These are phyloP conservation scores for Hydrotaea cyrtoneurina DNA, from an alignment of 2,888 invertebrate genomes.

Conservation along the genomic window DNA sequence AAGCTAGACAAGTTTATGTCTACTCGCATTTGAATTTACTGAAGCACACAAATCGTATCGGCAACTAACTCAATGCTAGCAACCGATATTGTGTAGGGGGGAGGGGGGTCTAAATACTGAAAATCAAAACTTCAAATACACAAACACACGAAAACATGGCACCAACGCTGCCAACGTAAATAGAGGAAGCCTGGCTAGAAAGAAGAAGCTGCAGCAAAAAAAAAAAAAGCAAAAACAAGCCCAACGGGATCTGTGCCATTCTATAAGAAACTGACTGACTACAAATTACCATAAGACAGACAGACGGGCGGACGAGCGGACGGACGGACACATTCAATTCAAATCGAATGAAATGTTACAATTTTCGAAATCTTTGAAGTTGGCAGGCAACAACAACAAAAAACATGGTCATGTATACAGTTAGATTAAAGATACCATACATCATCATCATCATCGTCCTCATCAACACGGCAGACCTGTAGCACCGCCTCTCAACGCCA, in stretches of 20 bases:
- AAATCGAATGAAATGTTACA: slow-evolving; percentile 13
- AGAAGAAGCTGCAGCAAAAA: background rate
- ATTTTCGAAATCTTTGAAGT: background rate
- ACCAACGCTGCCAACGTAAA: background rate
- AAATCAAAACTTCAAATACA: background rate
- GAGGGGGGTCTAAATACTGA: background rate
- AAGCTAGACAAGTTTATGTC: slow-evolving; percentile 30
- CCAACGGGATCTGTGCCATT: slow-evolving; percentile 55
- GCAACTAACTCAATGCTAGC: background rate
- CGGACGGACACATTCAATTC: slow-evolving; percentile 19
- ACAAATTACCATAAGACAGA: slow-evolving; percentile 52
- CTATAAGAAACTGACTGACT: slow-evolving; percentile 17
- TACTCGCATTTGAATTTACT: slow-evolving; percentile 31
- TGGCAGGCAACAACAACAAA: no score
- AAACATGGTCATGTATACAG: no score
- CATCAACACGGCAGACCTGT: no score
- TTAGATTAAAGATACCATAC: no score
- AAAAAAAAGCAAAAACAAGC: slow-evolving; percentile 34
- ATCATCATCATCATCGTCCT: no score
- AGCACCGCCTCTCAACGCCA: background rate
- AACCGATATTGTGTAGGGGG: no score
- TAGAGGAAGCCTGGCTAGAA: slow-evolving; percentile 5
- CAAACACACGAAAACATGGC: background rate
- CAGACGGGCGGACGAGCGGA: background rate
- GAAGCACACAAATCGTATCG: background rate